These are phyloP conservation scores for Callyntrura guangdongensis DNA, from an alignment of 2,888 invertebrate species.

Conservation along the genomic window DNA sequence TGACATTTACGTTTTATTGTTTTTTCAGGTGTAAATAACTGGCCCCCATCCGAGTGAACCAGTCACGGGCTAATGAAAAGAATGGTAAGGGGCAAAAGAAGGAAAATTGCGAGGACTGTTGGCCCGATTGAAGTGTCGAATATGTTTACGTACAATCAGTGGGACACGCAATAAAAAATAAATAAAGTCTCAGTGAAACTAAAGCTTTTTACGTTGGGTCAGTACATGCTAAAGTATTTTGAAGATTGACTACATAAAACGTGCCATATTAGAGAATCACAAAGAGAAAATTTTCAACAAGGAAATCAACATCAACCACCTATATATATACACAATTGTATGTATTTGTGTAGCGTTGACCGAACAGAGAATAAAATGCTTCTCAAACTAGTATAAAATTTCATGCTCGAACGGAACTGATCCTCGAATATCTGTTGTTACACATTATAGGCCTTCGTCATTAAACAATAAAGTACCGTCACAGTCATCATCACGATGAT, in stretches of 20 bases:
- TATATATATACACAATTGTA: neutral
- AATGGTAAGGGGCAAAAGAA: neutral
- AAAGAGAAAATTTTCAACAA: slow-evolving; percentile 39
- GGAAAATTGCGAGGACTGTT: neutral
- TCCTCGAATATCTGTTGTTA: slow-evolving; percentile 31
- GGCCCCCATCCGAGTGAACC: neutral
- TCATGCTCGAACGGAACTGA: slow-evolving; percentile 1
- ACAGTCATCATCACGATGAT: slow-evolving; percentile 42
- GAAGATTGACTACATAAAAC: slow-evolving; percentile 49
- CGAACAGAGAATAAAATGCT: neutral
- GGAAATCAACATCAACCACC: slow-evolving; percentile 43
- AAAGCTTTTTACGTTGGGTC: slow-evolving; percentile 13
- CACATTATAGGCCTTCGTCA: neutral
- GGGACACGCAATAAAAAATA: neutral
- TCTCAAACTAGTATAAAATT: neutral
- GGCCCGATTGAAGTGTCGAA: slow-evolving; percentile 2
- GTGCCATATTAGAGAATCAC: slow-evolving; percentile 53
- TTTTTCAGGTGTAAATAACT: slow-evolving; percentile 28
- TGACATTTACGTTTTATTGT: slow-evolving; percentile 24
- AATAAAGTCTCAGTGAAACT: slow-evolving; percentile 1
- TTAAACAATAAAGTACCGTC: slow-evolving; percentile 37
- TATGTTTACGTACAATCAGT: slow-evolving; percentile 13
- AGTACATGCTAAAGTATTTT: slow-evolving; percentile 30
- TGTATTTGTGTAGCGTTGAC: neutral
- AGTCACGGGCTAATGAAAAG: slow-evolving; percentile 32